Percentiles rank a stretch among this genome's conserved stretches.
Conservation (phyloP, 1,140 invertebrate genomes). For the Linepithema humile region DNA sequence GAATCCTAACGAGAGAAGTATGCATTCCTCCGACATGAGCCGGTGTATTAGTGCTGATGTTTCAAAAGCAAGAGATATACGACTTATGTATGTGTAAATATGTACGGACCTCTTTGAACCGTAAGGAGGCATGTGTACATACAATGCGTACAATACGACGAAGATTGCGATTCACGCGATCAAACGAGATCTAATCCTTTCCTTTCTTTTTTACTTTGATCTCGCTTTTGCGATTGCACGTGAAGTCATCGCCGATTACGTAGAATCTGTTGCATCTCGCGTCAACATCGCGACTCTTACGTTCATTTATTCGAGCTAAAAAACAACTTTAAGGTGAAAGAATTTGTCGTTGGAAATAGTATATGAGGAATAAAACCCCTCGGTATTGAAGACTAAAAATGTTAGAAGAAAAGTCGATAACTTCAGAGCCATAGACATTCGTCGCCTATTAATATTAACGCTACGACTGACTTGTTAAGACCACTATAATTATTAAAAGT, state of each 20-base stretch:
- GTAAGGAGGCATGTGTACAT: neutral
- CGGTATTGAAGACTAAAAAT: no score
- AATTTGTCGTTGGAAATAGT: neutral
- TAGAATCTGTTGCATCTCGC: neutral
- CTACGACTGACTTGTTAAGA: no score
- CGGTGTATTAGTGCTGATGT: neutral
- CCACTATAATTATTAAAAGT: no score
- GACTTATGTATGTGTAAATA: neutral
- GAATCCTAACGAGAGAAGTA: constrained; percentile 27
- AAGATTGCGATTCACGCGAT: neutral
- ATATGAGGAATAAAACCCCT: no score
- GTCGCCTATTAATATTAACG: no score
- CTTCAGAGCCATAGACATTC: no score
- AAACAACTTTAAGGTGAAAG: neutral
- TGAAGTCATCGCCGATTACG: neutral
- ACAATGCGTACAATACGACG: neutral
- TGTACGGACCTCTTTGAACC: neutral
- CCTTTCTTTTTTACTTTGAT: constrained; percentile 13
- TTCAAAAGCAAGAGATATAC: neutral
- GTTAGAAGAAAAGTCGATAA: no score
- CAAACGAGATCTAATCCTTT: neutral
- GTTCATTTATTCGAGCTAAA: constrained; percentile 1
- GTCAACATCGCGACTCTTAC: neutral
- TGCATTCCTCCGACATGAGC: neutral
- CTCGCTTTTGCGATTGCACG: neutral